phyloP scores from a whole-genome alignment of 2,797 vertebrate species.

The Toxotes lorentzi region DNA sequence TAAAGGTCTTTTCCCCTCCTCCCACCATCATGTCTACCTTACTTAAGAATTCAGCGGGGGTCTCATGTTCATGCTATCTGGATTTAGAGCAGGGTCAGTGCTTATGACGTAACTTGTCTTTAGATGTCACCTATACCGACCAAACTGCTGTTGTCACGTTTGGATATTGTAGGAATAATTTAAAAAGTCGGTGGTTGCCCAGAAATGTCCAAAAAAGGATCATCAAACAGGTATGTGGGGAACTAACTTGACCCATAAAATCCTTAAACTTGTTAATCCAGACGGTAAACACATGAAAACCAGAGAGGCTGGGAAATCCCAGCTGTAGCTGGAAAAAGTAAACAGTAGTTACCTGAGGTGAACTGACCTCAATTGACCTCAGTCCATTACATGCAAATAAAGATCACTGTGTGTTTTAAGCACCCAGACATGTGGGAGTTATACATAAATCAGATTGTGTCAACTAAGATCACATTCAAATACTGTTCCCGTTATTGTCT shows the following conservation, averaged over 20 bases:
- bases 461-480: slow-evolving; percentile 31
- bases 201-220: too few relatives aligned
- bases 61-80: slow-evolving; percentile 22
- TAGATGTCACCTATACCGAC: neutral
- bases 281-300: neutral
- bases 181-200: too few relatives aligned
- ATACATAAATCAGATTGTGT: neutral
- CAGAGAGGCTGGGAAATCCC: neutral
- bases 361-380: slow-evolving; percentile 9
- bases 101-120: neutral
- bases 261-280: neutral
- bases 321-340: neutral
- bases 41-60: slow-evolving; percentile 8
- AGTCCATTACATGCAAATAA: slow-evolving; percentile 1
- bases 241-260: neutral
- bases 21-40: slow-evolving; percentile 3
- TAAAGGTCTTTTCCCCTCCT: slow-evolving; percentile 15
- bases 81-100: neutral
- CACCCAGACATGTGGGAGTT: neutral
- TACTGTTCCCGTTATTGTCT: slow-evolving; percentile 54
- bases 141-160: too few relatives aligned
- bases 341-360: slow-evolving; percentile 6
- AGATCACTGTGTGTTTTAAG: neutral
- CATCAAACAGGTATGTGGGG: too few relatives aligned
- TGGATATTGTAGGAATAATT: too few relatives aligned